These are phyloP conservation scores for Euzetes globulus DNA, from an alignment of 2,888 invertebrate genomes.

Conservation along the genomic window DNA sequence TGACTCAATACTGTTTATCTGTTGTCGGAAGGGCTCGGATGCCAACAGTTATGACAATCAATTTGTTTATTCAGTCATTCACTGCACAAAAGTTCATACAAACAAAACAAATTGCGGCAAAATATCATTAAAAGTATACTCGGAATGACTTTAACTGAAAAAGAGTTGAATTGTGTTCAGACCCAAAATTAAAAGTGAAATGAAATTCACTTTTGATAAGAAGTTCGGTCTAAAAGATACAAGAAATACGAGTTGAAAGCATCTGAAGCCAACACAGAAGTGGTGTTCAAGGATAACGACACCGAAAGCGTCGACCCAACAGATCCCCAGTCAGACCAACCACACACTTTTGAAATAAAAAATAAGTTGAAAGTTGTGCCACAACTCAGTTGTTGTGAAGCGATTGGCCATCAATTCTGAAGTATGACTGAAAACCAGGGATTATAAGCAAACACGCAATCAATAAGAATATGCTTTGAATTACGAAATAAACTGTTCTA, in stretches of 20 bases:
- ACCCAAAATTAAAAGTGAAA: background rate
- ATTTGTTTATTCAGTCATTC: background rate
- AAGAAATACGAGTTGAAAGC: background rate
- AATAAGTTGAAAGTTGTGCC: background rate
- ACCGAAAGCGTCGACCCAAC: conserved; percentile 17
- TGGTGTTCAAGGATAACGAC: conserved; percentile 21
- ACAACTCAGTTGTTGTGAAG: background rate
- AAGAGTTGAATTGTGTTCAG: no score
- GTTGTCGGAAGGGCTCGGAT: background rate
- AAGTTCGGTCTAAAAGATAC: background rate
- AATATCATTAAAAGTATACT: background rate
- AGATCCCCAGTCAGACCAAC: background rate
- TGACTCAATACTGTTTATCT: background rate
- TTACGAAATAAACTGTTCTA: no score
- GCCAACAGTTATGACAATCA: background rate
- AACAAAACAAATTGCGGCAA: background rate
- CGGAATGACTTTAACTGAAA: background rate
- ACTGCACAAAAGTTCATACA: background rate
- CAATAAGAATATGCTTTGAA: background rate
- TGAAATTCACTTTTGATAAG: background rate
- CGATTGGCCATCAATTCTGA: background rate
- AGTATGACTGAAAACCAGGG: background rate
- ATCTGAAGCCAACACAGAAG: background rate
- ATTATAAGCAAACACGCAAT: background rate
- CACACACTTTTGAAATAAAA: background rate